Evolutionary conservation across 1,140 invertebrate genomes (phyloP).

Genomic region (Bombus breviceps): DNA sequence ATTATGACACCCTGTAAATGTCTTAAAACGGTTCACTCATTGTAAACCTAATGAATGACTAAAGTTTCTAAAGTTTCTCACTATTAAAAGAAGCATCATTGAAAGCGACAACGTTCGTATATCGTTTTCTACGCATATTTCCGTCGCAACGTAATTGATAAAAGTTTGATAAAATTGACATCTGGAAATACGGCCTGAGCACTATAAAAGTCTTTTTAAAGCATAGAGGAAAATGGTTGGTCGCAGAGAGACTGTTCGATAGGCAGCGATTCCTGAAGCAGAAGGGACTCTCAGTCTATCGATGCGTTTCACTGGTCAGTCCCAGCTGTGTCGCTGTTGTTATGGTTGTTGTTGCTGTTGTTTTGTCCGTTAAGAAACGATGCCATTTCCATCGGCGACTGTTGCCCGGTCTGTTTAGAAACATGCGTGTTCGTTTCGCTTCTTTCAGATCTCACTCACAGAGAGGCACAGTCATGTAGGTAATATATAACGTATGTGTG

Average conservation of each 20-base stretch:
- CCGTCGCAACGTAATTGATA: not conserved
- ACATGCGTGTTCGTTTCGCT: conserved; percentile 82
- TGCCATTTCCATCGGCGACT: conserved; percentile 84
- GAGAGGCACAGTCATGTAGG: conserved; percentile 51
- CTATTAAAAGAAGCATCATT: conserved; percentile 28
- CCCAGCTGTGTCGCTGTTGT: conserved; percentile 65
- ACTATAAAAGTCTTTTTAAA: not conserved
- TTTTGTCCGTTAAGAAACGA: conserved; percentile 85
- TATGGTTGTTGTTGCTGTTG: conserved; percentile 82
- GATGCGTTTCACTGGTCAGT: conserved; percentile 61
- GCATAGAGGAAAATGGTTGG: conserved; percentile 30
- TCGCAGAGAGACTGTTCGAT: conserved; percentile 71
- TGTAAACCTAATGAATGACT: conserved; percentile 34
- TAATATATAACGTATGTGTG: conserved; percentile 80
- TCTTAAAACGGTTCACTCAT: conserved; percentile 51
- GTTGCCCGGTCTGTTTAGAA: conserved; percentile 83
- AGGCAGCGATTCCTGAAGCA: conserved; percentile 68
- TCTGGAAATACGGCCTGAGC: not conserved
- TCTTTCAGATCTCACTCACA: conserved; percentile 81
- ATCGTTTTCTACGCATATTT: not conserved
- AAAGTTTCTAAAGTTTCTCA: conserved; percentile 56
- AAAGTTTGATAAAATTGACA: not conserved
- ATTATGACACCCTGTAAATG: conserved; percentile 64
- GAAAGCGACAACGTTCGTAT: not conserved
- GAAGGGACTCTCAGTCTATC: conserved; percentile 65